Percentiles rank a stretch among this genome's conserved stretches.
Conservation (phyloP, 2,888 invertebrate genomes). For the Arctia plantaginis region DNA sequence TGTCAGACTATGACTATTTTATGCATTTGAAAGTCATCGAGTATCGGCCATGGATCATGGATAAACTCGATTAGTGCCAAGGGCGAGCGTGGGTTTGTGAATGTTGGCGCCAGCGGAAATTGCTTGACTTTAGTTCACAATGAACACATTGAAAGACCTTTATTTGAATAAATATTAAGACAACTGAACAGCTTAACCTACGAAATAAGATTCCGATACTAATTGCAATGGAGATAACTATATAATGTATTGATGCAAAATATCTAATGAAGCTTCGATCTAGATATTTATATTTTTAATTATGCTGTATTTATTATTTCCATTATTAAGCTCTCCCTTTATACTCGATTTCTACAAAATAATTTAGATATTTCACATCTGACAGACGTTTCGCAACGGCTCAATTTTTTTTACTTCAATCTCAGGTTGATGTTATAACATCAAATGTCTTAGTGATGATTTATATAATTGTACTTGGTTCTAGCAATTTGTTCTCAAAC, state of each 20-base stretch:
- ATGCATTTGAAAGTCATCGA: constrained; percentile 37
- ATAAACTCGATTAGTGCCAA: constrained; percentile 53
- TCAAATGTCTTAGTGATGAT: not conserved
- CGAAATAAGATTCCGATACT: not conserved
- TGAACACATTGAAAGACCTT: constrained; percentile 12
- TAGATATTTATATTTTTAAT: too few relatives aligned
- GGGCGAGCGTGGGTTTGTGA: constrained; percentile 67
- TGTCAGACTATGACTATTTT: constrained; percentile 5
- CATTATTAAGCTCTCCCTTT: too few relatives aligned
- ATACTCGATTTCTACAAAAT: too few relatives aligned
- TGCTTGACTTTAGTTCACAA: constrained; percentile 14
- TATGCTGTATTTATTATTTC: too few relatives aligned
- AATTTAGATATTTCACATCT: too few relatives aligned
- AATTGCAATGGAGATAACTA: not conserved
- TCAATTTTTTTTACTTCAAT: not conserved
- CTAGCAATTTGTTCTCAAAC: not conserved
- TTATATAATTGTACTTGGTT: not conserved
- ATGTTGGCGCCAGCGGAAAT: constrained; percentile 67
- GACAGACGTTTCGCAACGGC: too few relatives aligned
- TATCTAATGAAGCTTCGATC: too few relatives aligned
- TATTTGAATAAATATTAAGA: constrained; percentile 15
- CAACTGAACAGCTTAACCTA: constrained; percentile 7
- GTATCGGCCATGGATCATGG: constrained; percentile 36
- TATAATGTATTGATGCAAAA: not conserved
- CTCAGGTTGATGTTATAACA: not conserved